Percentiles rank a stretch among this genome's conserved stretches.
These are phyloP conservation scores for Centruroides vittatus DNA, from an alignment of 1,140 invertebrate species.

Conservation along the genomic window DNA sequence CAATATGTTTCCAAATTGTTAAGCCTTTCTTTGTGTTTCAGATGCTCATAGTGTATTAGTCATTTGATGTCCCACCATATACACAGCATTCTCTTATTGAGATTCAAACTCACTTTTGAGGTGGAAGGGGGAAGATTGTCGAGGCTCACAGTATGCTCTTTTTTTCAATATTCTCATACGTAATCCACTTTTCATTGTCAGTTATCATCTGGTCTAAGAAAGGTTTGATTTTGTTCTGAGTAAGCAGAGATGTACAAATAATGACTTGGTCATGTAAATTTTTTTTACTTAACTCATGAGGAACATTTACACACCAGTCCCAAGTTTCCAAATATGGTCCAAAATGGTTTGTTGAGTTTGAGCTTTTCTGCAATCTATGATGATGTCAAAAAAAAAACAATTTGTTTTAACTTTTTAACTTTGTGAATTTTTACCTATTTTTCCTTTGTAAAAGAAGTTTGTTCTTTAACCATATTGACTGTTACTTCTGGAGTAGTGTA, in stretches of 20 bases:
- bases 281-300: conserved; percentile 1
- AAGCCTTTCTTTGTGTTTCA: not conserved
- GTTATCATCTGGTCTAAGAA: conserved; percentile 18
- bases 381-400: not conserved
- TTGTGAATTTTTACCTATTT: no score
- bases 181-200: conserved; percentile 22
- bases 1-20: not conserved
- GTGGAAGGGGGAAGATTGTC: not conserved
- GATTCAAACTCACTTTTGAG: not conserved
- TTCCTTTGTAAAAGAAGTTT: no score
- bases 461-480: no score
- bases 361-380: conserved; percentile 1
- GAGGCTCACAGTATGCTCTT: conserved; percentile 5
- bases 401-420: no score
- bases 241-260: not conserved
- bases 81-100: not conserved
- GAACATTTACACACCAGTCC: not conserved
- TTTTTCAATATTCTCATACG: conserved; percentile 17
- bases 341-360: not conserved
- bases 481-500: no score
- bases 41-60: not conserved
- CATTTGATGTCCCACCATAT: conserved; percentile 1
- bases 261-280: not conserved
- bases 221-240: conserved; percentile 10
- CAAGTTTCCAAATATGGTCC: not conserved